Evolutionary conservation across 2,888 invertebrate species (phyloP).

Genomic region (Ypsolopha sequella): DNA sequence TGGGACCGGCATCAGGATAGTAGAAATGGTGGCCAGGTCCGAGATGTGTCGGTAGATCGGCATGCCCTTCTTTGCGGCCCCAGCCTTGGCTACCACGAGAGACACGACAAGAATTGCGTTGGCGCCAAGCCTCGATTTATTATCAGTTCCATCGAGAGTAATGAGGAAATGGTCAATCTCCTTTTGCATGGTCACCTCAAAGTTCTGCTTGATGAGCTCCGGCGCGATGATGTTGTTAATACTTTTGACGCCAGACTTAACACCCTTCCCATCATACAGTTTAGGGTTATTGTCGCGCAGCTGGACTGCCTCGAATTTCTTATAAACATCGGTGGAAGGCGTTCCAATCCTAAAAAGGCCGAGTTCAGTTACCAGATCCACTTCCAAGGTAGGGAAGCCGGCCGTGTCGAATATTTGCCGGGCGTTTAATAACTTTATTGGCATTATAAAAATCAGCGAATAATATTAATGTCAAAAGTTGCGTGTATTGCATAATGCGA

Average conservation of each 20-base stretch:
- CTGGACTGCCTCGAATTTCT: conserved; percentile 94
- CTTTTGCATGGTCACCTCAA: conserved; percentile 91
- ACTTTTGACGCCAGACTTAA: conserved; percentile 89
- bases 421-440: conserved; percentile 90
- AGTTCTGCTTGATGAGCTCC: conserved; percentile 80
- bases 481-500: too few relatives aligned
- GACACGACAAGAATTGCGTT: conserved; percentile 98
- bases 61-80: conserved; percentile 92
- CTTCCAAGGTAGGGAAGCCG: conserved; percentile 98
- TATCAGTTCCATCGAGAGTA: conserved; percentile 94
- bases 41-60: conserved; percentile 94
- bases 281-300: conserved; percentile 89
- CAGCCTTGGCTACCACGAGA: conserved; percentile 95
- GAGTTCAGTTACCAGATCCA: conserved; percentile 83
- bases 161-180: conserved; percentile 91
- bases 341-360: conserved; percentile 94
- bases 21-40: conserved; percentile 89
- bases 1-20: conserved; percentile 95
- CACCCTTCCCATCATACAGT: conserved; percentile 94
- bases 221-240: conserved; percentile 87
- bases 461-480: too few relatives aligned
- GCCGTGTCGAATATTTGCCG: conserved; percentile 97
- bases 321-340: conserved; percentile 95
- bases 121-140: conserved; percentile 93
- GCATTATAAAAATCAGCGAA: conserved; percentile 68